These are phyloP conservation scores for Empidonax traillii DNA, from an alignment of 2,113 vertebrate genomes.

Conservation along the genomic window DNA sequence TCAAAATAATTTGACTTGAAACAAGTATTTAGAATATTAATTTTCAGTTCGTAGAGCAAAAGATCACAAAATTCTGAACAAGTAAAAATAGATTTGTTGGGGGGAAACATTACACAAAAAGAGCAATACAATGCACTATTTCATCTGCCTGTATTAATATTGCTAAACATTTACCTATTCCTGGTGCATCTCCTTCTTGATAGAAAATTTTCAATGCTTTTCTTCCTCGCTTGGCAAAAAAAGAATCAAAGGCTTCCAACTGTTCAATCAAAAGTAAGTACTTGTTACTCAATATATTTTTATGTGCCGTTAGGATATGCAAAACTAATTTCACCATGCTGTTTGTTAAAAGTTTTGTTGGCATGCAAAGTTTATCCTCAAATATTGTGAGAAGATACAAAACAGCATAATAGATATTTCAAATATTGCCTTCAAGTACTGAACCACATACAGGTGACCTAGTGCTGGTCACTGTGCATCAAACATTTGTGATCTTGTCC, in stretches of 20 bases:
- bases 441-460: background rate
- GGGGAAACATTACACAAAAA: background rate
- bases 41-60: background rate
- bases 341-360: background rate
- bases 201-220: conserved; percentile 82
- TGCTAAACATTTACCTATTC: conserved; percentile 71
- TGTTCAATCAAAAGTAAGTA: conserved; percentile 61
- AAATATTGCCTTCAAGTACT: background rate
- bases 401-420: background rate
- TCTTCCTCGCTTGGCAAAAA: conserved; percentile 77
- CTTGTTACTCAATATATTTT: background rate
- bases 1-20: background rate
- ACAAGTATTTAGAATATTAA: background rate
- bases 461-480: background rate
- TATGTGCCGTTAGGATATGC: background rate
- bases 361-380: background rate
- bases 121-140: background rate
- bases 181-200: conserved; percentile 78
- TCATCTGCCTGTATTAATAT: background rate
- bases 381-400: background rate
- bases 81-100: background rate
- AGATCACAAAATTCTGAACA: background rate
- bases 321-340: background rate
- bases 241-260: conserved; percentile 75
- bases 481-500: background rate